These are phyloP conservation scores for Loris lydekkerianus DNA, from an alignment of 2,797 vertebrate genomes.

Conservation along the genomic window DNA sequence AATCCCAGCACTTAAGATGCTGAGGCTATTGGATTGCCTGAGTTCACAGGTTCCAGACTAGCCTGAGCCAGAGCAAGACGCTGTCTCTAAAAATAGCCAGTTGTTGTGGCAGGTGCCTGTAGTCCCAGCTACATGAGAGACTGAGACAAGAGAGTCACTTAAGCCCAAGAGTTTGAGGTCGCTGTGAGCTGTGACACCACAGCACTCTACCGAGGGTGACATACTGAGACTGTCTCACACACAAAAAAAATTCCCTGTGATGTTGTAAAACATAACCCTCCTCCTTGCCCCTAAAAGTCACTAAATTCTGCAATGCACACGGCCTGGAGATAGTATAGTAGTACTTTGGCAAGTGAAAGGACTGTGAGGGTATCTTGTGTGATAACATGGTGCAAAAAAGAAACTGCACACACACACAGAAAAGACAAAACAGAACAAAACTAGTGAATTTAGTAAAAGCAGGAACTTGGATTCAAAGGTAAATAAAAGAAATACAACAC, in stretches of 20 bases:
- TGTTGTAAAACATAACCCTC: conserved; percentile 45
- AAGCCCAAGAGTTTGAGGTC: too few species aligned
- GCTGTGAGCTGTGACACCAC: too few species aligned
- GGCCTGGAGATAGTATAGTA: background rate
- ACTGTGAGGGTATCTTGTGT: background rate
- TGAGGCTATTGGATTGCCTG: too few species aligned
- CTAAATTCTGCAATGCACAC: conserved; percentile 7
- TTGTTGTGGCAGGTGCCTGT: too few species aligned
- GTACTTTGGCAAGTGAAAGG: conserved; percentile 14
- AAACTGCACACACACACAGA: background rate
- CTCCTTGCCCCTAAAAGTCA: background rate
- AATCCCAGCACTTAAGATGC: too few species aligned
- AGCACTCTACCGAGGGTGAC: too few species aligned
- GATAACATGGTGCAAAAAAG: background rate
- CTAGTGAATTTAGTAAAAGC: conserved; percentile 17
- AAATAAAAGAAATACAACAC: conserved; percentile 33
- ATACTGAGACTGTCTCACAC: too few species aligned
- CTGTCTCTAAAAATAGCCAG: too few species aligned
- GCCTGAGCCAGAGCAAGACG: too few species aligned
- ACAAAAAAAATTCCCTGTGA: background rate
- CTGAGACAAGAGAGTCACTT: too few species aligned
- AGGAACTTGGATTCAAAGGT: conserved; percentile 25
- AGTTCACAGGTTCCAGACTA: too few species aligned
- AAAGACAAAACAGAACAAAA: conserved; percentile 30
- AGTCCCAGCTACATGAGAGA: too few species aligned